A percentile compares a stretch with the other conserved stretches of the same genome.
Evolutionary conservation across 1,140 invertebrate genomes (phyloP).

Genomic region (Bombus fervidus): DNA sequence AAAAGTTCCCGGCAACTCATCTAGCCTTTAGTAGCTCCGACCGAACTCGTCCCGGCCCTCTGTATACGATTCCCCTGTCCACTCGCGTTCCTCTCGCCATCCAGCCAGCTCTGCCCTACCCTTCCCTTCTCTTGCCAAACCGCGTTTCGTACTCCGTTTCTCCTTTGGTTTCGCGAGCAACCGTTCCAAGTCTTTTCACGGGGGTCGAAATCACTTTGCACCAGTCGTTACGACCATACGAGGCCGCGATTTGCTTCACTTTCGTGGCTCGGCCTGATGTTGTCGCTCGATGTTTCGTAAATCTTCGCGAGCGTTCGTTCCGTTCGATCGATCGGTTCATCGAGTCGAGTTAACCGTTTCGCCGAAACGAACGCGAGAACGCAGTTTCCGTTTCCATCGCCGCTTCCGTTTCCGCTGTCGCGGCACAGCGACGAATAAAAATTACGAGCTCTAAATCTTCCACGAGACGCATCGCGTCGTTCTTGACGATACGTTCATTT

Average conservation of each 20-base stretch:
- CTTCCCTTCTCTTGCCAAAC: not conserved
- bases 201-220: slow-evolving; percentile 12
- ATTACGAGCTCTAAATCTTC: slow-evolving; percentile 3
- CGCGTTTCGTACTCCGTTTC: not conserved
- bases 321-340: slow-evolving; percentile 22
- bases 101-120: not conserved
- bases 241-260: not conserved
- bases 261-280: not conserved
- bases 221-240: not conserved
- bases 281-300: not conserved
- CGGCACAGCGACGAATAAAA: not conserved
- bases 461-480: not conserved
- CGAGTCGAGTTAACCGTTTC: not conserved
- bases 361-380: not conserved
- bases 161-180: not conserved
- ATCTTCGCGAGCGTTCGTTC: not conserved
- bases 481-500: slow-evolving; percentile 8
- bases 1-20: slow-evolving; percentile 71
- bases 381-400: not conserved
- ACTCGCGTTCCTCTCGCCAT: not conserved
- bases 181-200: not conserved
- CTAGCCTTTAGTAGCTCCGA: slow-evolving; percentile 61
- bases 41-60: slow-evolving; percentile 32
- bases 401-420: not conserved
- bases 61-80: slow-evolving; percentile 32